Base-by-base conservation (phyloP, 2,888 invertebrate genomes). In the Cephus runcator region DNA sequence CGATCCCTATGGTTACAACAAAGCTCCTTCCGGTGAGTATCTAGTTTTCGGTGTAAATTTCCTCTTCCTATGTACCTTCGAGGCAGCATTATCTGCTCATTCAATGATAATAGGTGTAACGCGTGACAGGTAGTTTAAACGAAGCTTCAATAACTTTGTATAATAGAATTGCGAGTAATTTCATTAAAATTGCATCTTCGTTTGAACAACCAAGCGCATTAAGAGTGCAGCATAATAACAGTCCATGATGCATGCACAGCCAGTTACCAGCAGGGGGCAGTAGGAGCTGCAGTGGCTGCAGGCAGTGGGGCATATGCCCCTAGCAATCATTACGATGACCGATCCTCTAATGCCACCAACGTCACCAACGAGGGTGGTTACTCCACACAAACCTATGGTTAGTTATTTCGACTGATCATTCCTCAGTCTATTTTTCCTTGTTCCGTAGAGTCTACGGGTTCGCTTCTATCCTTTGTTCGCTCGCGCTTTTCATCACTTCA, bases 1-100 rank as follows among this genome's bases (percentile, higher is more conserved):
- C 30, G 91, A 91, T 87, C 91, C 91, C 73, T 91, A 91, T 77
- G 89, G 88, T 80, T 91, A 91, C 81, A 90, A 91, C 83, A 91
- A 91, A 87, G 87, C 85, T 85, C 88, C 91, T 81, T 87, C 91
- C 86, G 91, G 91, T 91, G 78, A 79, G 85, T 83, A 30, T 68
- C 11, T 4, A 1, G 6, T 40, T 40, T 15, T 15, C 4, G 4
- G 6, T 40, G 6, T 40, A 40, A 40, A 15, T 40, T 40, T 40
- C 40, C 15, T 40, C 40, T 15, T 40, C 15, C 40, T 40, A 4
- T 36, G 4, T 15, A 15, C 15, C 15, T 40, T 40, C 40, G 40
- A 40, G 15, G 40, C 40, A 40, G 4, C 2, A 1, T 40, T 40
- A 15, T 40, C 40, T 40, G 40, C 40, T 40, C 40, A 40, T 40